Conservation (phyloP, 2,797 vertebrate species). For the Aeoliscus strigatus region DNA sequence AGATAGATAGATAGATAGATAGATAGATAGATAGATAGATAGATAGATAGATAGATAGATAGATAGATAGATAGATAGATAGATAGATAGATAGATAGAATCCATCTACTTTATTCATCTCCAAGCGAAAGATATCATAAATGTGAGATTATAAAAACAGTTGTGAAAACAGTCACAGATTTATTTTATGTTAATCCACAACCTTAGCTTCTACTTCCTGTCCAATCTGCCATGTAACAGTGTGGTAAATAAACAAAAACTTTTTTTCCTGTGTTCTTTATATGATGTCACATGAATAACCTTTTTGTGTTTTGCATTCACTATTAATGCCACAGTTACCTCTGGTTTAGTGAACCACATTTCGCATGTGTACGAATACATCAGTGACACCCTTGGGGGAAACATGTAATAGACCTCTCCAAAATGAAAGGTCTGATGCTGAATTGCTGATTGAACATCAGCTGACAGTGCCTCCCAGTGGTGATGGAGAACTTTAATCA, state of each 20-base stretch:
- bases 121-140: too few species aligned
- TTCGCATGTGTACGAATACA: too few species aligned
- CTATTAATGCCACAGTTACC: too few species aligned
- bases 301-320: too few species aligned
- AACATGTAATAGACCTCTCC: background rate
- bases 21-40: too few species aligned
- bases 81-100: too few species aligned
- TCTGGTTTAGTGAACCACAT: too few species aligned
- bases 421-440: background rate
- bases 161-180: background rate
- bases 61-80: too few species aligned
- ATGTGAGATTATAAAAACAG: too few species aligned
- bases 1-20: too few species aligned
- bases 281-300: conserved; percentile 36
- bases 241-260: background rate
- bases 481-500: background rate
- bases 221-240: background rate
- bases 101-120: too few species aligned
- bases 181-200: background rate
- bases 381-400: background rate
- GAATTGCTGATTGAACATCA: background rate
- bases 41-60: too few species aligned
- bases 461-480: conserved; percentile 21
- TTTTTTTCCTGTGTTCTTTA: conserved; percentile 7
- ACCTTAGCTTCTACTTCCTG: background rate